Base-by-base conservation (phyloP, 92 coral and sea anemone species). In the Micromussa lordhowensis region DNA sequence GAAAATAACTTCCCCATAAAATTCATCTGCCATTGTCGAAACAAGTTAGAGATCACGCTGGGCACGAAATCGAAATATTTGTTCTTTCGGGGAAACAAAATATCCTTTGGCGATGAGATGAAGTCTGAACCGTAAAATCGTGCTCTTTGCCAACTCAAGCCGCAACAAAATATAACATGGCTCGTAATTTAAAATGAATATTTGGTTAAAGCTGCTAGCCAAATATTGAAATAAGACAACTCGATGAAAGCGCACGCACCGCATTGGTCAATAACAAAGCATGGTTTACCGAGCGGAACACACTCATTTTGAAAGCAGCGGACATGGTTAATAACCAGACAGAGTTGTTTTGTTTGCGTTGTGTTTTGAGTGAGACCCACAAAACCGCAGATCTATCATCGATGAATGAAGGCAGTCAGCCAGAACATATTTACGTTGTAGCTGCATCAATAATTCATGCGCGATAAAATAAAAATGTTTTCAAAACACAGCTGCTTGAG, bases 381-480 rank as follows among this genome's bases (percentile, higher is more conserved):
- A 95, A 93, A 95, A 93, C 96, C 98, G 87, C 94, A 92, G 66
- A 91, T 91, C 96, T 90, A 89, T 93, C 98, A 90, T 82, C 93
- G 86, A 76, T 92, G 98, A 95, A 95, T 93, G 89, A 92, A 94
- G 90, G 92, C 98, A 91, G 90, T 92, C 93, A 87, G 91, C 94
- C 98, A 87, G 93, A 89, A 88, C 98, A 72, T 87, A 89, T 91
- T 92, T 90, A 92, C 93, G 90, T 87, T 93, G 93, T 64, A 88
- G 95, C 81, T 57, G 75, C 91, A 86, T 95, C 90, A 95, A 95
- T 95, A 85, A 95, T 95, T 93, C 94, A 95, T 85, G 82, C 75
- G 19, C 81, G 98, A 91, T 95, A 95, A 95, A 95, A 95, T 95
- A 94, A 91, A 90, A 93, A 91, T 95, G 96, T 95, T 95, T 93